Percentiles rank a stretch among this genome's conserved stretches.
phyloP scores from a whole-genome alignment of 2,888 invertebrate species.

The Dasypogon diadema region DNA sequence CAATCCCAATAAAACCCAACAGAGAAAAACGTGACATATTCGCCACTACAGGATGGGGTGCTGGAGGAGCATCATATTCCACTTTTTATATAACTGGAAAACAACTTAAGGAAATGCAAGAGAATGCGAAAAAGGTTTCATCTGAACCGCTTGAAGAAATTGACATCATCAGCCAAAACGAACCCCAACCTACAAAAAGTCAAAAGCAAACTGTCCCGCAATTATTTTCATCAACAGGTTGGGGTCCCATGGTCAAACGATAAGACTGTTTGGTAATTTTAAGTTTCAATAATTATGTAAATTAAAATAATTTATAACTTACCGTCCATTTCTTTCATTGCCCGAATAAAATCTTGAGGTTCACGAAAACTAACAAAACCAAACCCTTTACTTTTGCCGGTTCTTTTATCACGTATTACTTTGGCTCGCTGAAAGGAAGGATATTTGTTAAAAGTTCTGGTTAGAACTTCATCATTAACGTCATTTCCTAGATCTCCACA shows the following conservation, averaged over 20 bases:
- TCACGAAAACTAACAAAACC: constrained; percentile 99
- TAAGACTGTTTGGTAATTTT: neutral
- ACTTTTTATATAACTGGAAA: constrained; percentile 66
- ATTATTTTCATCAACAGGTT: constrained; percentile 71
- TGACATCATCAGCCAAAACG: constrained; percentile 27
- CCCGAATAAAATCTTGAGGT: constrained; percentile 96
- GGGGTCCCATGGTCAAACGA: constrained; percentile 70
- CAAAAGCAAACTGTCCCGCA: constrained; percentile 68
- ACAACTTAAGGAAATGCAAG: constrained; percentile 53
- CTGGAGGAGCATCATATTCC: constrained; percentile 71
- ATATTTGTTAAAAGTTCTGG: constrained; percentile 94
- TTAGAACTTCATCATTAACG: constrained; percentile 97
- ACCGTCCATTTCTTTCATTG: constrained; percentile 99
- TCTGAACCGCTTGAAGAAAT: neutral
- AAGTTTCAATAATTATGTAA: neutral
- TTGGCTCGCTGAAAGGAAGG: constrained; percentile 94
- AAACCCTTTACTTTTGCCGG: constrained; percentile 98
- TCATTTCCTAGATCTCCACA: constrained; percentile 99
- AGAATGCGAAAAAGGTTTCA: neutral
- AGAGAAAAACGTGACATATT: constrained; percentile 67
- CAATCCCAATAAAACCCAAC: neutral
- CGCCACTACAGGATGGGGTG: constrained; percentile 70
- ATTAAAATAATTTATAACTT: constrained; percentile 63
- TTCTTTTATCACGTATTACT: constrained; percentile 95
- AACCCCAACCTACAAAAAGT: neutral